These are phyloP conservation scores for Hyposoter didymator DNA, from an alignment of 2,888 invertebrate species.

Conservation along the genomic window DNA sequence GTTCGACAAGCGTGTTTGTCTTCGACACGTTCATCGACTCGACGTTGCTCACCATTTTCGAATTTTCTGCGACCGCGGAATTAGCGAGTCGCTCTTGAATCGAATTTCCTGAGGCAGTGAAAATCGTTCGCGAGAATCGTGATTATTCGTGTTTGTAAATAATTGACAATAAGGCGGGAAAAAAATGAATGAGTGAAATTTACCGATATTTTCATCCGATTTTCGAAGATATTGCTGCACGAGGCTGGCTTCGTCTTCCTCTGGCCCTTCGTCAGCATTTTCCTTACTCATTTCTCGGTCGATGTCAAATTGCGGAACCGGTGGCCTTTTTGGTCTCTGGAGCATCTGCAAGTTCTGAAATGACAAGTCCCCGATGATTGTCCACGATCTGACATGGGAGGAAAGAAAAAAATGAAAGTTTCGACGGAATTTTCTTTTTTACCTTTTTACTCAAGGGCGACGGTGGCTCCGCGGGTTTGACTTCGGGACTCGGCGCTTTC, in stretches of 20 bases:
- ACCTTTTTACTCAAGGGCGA: constrained; percentile 88
- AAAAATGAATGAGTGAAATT: constrained; percentile 21
- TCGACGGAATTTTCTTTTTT: constrained; percentile 45
- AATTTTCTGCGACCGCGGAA: constrained; percentile 16
- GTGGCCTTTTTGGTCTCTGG: constrained; percentile 80
- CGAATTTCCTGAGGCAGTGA: constrained; percentile 59
- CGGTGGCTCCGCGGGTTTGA: constrained; percentile 83
- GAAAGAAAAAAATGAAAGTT: constrained; percentile 14
- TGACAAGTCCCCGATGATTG: not conserved
- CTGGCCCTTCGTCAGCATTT: constrained; percentile 68
- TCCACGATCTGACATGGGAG: not conserved
- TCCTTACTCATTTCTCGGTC: constrained; percentile 37
- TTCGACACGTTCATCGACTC: constrained; percentile 23
- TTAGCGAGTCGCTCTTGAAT: constrained; percentile 67
- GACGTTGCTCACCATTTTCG: constrained; percentile 13
- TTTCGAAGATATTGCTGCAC: constrained; percentile 79
- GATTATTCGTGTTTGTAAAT: not conserved
- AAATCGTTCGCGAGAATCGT: not conserved
- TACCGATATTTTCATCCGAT: constrained; percentile 57
- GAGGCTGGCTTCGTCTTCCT: constrained; percentile 74
- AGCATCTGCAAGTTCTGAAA: constrained; percentile 85
- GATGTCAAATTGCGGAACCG: constrained; percentile 79
- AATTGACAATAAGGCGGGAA: not conserved
- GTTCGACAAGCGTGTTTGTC: not conserved
- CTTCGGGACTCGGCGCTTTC: constrained; percentile 66